Percentiles rank a stretch among this genome's conserved stretches.
Evolutionary conservation across 2,888 invertebrate genomes (phyloP).

Genomic region (Esperia sulphurella): DNA sequence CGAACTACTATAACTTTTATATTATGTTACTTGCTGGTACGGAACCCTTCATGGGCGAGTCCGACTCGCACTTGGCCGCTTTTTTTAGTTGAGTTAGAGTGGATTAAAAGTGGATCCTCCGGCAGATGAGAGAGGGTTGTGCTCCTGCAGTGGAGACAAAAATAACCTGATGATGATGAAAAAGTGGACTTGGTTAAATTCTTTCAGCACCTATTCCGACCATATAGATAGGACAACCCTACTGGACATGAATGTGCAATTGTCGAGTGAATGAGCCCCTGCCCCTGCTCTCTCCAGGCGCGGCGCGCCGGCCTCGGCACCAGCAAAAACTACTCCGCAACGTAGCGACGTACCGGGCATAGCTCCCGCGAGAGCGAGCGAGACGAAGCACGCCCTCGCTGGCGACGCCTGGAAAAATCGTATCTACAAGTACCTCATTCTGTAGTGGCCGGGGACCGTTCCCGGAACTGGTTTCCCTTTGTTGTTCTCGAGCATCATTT

Average conservation of each 20-base stretch:
- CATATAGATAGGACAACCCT: constrained; percentile 37
- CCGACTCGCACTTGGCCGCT: too few relatives aligned
- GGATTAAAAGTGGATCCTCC: too few relatives aligned
- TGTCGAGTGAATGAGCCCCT: constrained; percentile 62
- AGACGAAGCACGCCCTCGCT: background rate
- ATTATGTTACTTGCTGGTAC: too few relatives aligned
- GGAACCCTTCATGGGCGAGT: too few relatives aligned
- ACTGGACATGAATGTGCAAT: constrained; percentile 61
- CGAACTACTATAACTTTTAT: too few relatives aligned
- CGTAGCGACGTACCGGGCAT: background rate
- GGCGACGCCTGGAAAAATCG: constrained; percentile 17
- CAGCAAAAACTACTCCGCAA: constrained; percentile 15
- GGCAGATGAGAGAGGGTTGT: too few relatives aligned
- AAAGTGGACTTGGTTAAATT: too few relatives aligned
- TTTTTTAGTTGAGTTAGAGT: too few relatives aligned
- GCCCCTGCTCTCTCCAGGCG: constrained; percentile 30
- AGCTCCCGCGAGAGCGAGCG: constrained; percentile 3
- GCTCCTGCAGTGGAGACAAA: too few relatives aligned
- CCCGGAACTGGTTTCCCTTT: constrained; percentile 14
- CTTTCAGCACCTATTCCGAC: constrained; percentile 17
- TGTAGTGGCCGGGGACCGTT: constrained; percentile 4
- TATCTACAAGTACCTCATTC: constrained; percentile 9
- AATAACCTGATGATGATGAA: too few relatives aligned
- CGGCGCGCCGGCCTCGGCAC: constrained; percentile 9
- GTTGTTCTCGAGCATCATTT: too few relatives aligned